These are phyloP conservation scores for Lithobates sylvaticus DNA, from an alignment of 2,797 vertebrate species.

Conservation along the genomic window DNA sequence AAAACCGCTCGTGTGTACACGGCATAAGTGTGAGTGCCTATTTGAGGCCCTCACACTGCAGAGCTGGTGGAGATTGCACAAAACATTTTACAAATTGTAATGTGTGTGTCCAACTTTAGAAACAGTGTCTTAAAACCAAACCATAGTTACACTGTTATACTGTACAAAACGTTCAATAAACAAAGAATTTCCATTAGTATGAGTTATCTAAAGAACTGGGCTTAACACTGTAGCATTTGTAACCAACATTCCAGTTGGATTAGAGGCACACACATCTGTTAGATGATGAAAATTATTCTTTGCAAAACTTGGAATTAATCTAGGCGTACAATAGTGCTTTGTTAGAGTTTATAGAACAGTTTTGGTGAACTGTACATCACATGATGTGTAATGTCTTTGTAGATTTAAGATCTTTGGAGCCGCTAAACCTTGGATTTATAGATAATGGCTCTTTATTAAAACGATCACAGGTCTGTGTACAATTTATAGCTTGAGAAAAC, in stretches of 20 bases:
- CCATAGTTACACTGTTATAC: no score
- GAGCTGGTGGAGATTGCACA: no score
- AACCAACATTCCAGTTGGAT: background rate
- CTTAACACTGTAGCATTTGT: background rate
- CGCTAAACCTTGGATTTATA: background rate
- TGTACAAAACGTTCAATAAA: background rate
- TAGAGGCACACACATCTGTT: constrained; percentile 17
- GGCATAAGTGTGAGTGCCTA: no score
- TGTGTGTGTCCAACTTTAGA: background rate
- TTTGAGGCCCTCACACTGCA: no score
- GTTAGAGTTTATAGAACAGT: constrained; percentile 1
- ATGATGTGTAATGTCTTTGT: background rate
- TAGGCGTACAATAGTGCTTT: constrained; percentile 4
- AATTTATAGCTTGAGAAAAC: background rate
- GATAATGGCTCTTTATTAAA: constrained; percentile 5
- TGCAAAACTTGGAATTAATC: background rate
- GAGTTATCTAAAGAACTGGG: background rate
- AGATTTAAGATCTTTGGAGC: constrained; percentile 7
- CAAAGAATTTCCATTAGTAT: background rate
- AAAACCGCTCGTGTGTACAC: no score
- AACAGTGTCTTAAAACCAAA: background rate
- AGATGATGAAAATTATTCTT: constrained; percentile 1
- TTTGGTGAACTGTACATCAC: background rate
- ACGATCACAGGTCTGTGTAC: constrained; percentile 14
- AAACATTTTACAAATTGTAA: background rate